Percentiles rank a stretch among this genome's conserved stretches.
These are phyloP conservation scores for Spinus pinus DNA, from an alignment of 2,797 vertebrate genomes.

Conservation along the genomic window DNA sequence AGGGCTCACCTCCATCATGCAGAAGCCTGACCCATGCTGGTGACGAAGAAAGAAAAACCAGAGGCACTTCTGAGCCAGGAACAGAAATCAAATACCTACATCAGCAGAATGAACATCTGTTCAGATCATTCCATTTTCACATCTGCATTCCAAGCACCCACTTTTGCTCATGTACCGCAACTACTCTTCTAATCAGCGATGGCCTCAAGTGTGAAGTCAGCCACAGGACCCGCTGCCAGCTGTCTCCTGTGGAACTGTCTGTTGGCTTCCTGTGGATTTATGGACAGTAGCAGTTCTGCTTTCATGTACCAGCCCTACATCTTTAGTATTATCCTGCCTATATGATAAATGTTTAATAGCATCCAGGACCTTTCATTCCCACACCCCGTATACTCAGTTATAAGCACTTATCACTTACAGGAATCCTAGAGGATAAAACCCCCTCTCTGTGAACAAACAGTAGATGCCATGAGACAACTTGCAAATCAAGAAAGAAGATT, in stretches of 20 bases:
- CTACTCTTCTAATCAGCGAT: neutral
- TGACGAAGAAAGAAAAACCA: neutral
- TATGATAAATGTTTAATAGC: neutral
- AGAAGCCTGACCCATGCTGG: neutral
- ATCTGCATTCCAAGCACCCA: neutral
- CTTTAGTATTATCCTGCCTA: neutral
- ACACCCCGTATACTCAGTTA: neutral
- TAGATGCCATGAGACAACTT: constrained; percentile 1
- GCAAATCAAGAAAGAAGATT: neutral
- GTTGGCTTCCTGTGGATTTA: accelerated
- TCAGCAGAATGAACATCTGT: neutral
- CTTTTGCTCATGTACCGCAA: accelerated
- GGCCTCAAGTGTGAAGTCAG: neutral
- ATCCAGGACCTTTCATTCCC: neutral
- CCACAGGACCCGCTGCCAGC: accelerated
- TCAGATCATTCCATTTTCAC: neutral
- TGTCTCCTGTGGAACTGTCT: neutral
- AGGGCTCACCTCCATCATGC: neutral
- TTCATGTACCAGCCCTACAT: neutral
- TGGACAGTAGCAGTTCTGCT: neutral
- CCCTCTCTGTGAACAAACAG: neutral
- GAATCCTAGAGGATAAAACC: neutral
- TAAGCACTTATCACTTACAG: neutral
- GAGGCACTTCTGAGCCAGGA: neutral
- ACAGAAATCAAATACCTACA: neutral